phyloP scores from a whole-genome alignment of 2,797 vertebrate species.

The Channa striata region DNA sequence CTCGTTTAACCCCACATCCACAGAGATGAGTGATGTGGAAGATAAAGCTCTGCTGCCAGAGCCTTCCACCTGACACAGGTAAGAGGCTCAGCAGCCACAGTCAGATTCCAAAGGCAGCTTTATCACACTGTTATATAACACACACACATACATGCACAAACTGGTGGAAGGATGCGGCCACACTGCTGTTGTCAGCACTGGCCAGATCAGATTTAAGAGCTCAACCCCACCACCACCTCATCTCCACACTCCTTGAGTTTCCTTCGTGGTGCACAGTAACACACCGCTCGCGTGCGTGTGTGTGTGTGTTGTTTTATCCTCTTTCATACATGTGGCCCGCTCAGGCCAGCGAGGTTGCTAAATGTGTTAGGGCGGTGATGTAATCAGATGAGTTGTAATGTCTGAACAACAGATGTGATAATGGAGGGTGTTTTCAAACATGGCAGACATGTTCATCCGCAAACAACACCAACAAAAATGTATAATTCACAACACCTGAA shows the following conservation, averaged over 20 bases:
- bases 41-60: constrained; percentile 63
- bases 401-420: constrained; percentile 8
- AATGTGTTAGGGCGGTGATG: constrained; percentile 29
- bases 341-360: constrained; percentile 29
- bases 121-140: constrained; percentile 80
- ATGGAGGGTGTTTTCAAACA: neutral
- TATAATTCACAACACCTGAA: too few relatives aligned
- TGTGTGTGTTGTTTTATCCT: constrained; percentile 31
- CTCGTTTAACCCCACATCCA: constrained; percentile 10
- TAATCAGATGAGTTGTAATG: constrained; percentile 29
- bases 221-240: constrained; percentile 2
- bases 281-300: constrained; percentile 4
- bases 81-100: constrained; percentile 80
- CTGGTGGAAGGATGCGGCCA: constrained; percentile 54
- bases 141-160: constrained; percentile 41
- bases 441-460: neutral
- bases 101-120: constrained; percentile 87
- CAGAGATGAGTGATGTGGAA: constrained; percentile 40
- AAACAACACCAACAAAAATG: too few relatives aligned
- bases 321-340: constrained; percentile 27
- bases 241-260: constrained; percentile 56
- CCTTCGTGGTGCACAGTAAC: constrained; percentile 62
- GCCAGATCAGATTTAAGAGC: constrained; percentile 79
- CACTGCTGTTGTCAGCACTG: constrained; percentile 76
- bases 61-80: constrained; percentile 69